phyloP scores from a whole-genome alignment of 92 coral and sea anemone genomes.

The Paramuricea clavata region DNA sequence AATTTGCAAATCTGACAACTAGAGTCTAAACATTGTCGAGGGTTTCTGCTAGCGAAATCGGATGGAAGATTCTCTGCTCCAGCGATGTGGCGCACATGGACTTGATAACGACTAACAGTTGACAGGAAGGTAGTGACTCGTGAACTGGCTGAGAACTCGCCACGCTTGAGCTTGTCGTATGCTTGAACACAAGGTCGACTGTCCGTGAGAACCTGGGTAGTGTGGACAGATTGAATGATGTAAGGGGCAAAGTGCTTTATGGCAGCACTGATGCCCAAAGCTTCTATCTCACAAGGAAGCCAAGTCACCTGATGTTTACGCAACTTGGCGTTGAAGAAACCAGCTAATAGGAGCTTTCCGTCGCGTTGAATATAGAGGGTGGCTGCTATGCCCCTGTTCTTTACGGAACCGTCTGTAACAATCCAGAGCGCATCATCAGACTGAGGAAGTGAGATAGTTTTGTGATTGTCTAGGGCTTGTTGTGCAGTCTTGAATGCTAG shows the following conservation, averaged over 20 bases:
- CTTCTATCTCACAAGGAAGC: slow-evolving; percentile 67
- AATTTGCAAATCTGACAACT: slow-evolving; percentile 54
- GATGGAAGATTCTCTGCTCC: slow-evolving; percentile 59
- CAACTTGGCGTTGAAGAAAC: slow-evolving; percentile 45
- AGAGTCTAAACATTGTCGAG: slow-evolving; percentile 39
- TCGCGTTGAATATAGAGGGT: slow-evolving; percentile 54
- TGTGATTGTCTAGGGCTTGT: slow-evolving; percentile 33
- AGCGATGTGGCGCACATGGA: slow-evolving; percentile 47
- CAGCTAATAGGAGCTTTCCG: slow-evolving; percentile 11
- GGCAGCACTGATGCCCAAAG: slow-evolving; percentile 55
- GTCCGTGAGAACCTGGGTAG: slow-evolving; percentile 66
- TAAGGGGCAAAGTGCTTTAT: slow-evolving; percentile 57
- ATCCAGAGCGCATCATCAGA: slow-evolving; percentile 24
- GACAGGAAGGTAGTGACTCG: slow-evolving; percentile 65
- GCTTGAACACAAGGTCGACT: slow-evolving; percentile 70
- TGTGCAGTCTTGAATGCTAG: slow-evolving; percentile 33
- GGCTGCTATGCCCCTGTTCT: slow-evolving; percentile 55
- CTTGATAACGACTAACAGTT: slow-evolving; percentile 45
- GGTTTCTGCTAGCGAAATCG: slow-evolving; percentile 62
- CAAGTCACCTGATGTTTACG: slow-evolving; percentile 41
- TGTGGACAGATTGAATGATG: slow-evolving; percentile 55
- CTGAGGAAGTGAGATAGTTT: slow-evolving; percentile 41
- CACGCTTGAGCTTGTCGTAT: slow-evolving; percentile 61
- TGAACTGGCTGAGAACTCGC: slow-evolving; percentile 68
- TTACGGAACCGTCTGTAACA: slow-evolving; percentile 61